Conservation (phyloP, 2,113 vertebrate species). For the Carollia perspicillata region DNA sequence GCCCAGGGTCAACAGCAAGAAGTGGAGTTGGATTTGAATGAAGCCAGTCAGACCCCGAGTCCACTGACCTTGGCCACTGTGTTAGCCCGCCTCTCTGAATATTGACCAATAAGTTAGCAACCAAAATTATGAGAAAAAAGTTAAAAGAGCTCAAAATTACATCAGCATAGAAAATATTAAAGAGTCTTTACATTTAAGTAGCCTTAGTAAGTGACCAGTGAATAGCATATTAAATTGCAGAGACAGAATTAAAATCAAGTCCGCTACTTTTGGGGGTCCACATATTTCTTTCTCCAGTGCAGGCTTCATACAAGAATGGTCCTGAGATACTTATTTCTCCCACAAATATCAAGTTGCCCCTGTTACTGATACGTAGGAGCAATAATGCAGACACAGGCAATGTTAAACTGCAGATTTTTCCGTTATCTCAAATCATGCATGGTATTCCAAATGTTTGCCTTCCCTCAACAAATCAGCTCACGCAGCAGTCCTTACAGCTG, state of each 20-base stretch:
- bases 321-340: background rate
- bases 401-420: background rate
- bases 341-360: background rate
- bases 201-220: background rate
- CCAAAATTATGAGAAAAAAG: background rate
- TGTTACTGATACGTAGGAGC: background rate
- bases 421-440: background rate
- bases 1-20: background rate
- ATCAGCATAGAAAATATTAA: background rate
- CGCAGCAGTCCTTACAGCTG: background rate
- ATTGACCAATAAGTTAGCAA: background rate
- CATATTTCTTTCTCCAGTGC: background rate
- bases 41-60: background rate
- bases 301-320: background rate
- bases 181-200: background rate
- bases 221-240: background rate
- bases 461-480: background rate
- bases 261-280: background rate
- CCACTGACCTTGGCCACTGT: background rate
- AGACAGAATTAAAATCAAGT: background rate
- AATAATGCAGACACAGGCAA: background rate
- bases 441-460: background rate
- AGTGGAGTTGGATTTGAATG: background rate
- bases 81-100: background rate
- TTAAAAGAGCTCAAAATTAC: background rate